Conservation (phyloP, 2,113 vertebrate genomes). For the Tupaia chinensis region DNA sequence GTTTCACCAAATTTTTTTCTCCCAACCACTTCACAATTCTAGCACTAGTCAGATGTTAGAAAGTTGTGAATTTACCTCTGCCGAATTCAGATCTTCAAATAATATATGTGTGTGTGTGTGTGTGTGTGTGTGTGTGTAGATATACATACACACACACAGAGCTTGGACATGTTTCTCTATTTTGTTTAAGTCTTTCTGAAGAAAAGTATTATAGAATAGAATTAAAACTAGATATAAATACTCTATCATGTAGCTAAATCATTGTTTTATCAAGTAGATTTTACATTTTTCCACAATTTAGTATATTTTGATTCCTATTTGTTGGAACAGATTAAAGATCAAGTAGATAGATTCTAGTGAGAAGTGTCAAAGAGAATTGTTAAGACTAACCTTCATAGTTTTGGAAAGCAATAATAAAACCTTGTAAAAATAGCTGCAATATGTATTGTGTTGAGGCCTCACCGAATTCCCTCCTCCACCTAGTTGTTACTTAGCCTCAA, state of each 20-base stretch:
- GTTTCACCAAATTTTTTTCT: slow-evolving; percentile 43
- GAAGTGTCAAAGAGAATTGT: neutral
- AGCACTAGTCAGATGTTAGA: neutral
- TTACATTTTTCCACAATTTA: neutral
- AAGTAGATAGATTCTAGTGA: neutral
- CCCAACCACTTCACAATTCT: neutral
- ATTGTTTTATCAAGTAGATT: neutral
- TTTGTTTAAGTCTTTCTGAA: neutral
- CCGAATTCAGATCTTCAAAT: neutral
- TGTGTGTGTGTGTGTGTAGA: no score
- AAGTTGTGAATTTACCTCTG: neutral
- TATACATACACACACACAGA: neutral
- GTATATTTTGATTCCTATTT: neutral
- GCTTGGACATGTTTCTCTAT: neutral
- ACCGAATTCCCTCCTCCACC: neutral
- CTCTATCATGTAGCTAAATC: neutral
- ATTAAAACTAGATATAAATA: slow-evolving; percentile 47
- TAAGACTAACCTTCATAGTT: neutral
- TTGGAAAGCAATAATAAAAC: slow-evolving; percentile 29
- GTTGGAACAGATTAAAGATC: neutral
- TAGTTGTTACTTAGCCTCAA: neutral
- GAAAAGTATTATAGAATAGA: neutral
- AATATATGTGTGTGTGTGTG: neutral
- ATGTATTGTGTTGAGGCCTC: neutral
- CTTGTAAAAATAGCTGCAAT: neutral